Evolutionary conservation across 2,888 invertebrate species (phyloP), one percentile per base, ranked within the genome.

Genomic region (Empis stercorea): DNA sequence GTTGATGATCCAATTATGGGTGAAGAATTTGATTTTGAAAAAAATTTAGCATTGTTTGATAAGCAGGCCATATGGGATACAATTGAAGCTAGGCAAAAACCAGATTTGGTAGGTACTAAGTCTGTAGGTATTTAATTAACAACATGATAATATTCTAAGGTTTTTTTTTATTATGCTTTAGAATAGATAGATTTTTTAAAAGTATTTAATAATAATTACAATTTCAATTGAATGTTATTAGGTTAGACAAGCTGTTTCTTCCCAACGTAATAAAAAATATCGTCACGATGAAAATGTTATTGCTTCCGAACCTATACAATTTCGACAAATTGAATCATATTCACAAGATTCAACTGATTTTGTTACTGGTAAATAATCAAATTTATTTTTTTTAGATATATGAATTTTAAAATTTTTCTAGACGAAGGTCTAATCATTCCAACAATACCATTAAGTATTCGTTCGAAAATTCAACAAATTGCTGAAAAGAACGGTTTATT

Each of bases 21-120:
- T 42, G 64, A 83, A 62, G 93, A 94, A 59, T 94, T 94, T 73
- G 93, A 94, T 74, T 93, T 94, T 74, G 93, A 94, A 64, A 89
- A 88, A 54, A 94, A 93, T 72, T 73, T 93, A 47, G 91, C 91
- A 17, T 72, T 94, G 43, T 94, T 94, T 70, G 84, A 93, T 70
- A 93, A 93, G 70, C 71, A 79, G 69, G 84, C 84, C 20, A 74
- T 86, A 43, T 86, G 82, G 78, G 79, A 85, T 59, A 79, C 84
- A 65, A 77, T 86, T 43, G 79, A 81, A 60, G 66, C 71, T 58
- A 64, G 66, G 17, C 73, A 75, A 50, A 79, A 76, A 56, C 79
- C 80, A 2, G 81, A 81, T 57, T 68, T 79, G 30, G 72, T 80
- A 48, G 47, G 51, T 47, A 10, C 14, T 30, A 20, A 40, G 14